Percentiles rank a stretch among this genome's conserved stretches.
Evolutionary conservation across 2,113 vertebrate genomes (phyloP).

Genomic region (Corythaixoides concolor): DNA sequence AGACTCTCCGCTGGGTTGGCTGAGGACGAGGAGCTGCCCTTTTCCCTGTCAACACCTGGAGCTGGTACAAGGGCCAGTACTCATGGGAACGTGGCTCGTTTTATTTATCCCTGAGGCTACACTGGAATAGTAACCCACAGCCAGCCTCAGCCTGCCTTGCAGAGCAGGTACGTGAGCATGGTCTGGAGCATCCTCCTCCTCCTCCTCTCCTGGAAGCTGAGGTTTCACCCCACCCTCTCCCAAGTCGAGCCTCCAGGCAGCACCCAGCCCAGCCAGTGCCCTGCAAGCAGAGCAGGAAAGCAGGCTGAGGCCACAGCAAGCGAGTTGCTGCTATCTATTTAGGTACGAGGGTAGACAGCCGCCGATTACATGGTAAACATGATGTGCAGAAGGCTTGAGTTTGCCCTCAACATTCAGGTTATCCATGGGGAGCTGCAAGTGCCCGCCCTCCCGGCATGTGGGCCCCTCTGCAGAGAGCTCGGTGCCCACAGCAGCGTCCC

Average conservation of each 20-base stretch:
- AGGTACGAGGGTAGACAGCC: background rate
- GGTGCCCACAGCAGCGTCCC: background rate
- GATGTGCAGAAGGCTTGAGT: rapidly evolving
- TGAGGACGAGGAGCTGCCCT: slow-evolving; percentile 11
- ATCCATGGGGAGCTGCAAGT: background rate
- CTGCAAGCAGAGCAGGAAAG: background rate
- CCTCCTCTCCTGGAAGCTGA: background rate
- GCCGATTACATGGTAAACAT: rapidly evolving
- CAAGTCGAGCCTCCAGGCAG: slow-evolving; percentile 1
- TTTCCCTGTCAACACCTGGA: background rate
- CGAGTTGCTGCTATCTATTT: background rate
- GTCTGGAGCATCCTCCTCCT: background rate
- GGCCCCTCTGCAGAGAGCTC: background rate
- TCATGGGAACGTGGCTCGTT: background rate
- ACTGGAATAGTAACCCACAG: slow-evolving; percentile 8
- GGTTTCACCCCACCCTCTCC: background rate
- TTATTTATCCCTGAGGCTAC: slow-evolving; percentile 33
- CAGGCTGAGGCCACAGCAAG: background rate
- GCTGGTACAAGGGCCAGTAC: background rate
- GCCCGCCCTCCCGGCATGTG: rapidly evolving
- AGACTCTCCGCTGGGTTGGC: background rate
- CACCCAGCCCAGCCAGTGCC: background rate
- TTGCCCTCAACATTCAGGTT: background rate
- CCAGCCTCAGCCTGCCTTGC: slow-evolving; percentile 27
- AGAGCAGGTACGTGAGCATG: background rate